Conservation (phyloP, 2,888 invertebrate species). For the Rhingia campestris region DNA sequence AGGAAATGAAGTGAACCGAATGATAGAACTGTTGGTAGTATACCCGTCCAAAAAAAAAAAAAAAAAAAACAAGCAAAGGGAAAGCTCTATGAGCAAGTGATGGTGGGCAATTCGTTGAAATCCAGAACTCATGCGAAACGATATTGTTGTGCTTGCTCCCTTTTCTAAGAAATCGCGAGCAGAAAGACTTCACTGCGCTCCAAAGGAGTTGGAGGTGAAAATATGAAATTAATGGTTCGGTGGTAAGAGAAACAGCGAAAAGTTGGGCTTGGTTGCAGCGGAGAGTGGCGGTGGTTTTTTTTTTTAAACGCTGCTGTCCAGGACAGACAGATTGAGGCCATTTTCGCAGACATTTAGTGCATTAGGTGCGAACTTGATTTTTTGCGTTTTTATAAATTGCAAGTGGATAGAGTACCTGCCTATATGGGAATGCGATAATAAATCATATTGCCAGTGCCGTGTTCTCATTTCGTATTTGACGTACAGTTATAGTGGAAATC, state of each 20-base stretch:
- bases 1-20: conserved; percentile 72
- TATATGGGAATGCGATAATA: conserved; percentile 35
- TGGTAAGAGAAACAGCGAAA: not conserved
- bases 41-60: conserved; percentile 36
- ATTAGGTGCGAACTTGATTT: conserved; percentile 72
- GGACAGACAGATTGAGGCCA: conserved; percentile 68
- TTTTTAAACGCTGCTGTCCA: conserved; percentile 39
- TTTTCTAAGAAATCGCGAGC: conserved; percentile 68
- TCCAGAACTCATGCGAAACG: conserved; percentile 74
- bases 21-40: conserved; percentile 62
- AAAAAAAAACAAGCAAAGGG: conserved; percentile 28
- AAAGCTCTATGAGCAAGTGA: conserved; percentile 42
- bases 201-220: conserved; percentile 50
- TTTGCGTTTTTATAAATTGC: conserved; percentile 15
- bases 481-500: conserved; percentile 39
- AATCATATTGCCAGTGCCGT: conserved; percentile 36
- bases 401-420: not conserved
- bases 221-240: conserved; percentile 70
- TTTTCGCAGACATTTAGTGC: conserved; percentile 70
- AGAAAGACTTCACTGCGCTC: conserved; percentile 8
- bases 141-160: conserved; percentile 40
- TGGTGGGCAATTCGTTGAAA: conserved; percentile 57
- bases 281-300: not conserved
- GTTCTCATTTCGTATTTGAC: conserved; percentile 26
- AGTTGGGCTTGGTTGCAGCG: not conserved